A percentile compares a stretch with the other conserved stretches of the same genome.
Evolutionary conservation across 1,140 invertebrate species (phyloP).

Genomic region (Nasonia vitripennis): DNA sequence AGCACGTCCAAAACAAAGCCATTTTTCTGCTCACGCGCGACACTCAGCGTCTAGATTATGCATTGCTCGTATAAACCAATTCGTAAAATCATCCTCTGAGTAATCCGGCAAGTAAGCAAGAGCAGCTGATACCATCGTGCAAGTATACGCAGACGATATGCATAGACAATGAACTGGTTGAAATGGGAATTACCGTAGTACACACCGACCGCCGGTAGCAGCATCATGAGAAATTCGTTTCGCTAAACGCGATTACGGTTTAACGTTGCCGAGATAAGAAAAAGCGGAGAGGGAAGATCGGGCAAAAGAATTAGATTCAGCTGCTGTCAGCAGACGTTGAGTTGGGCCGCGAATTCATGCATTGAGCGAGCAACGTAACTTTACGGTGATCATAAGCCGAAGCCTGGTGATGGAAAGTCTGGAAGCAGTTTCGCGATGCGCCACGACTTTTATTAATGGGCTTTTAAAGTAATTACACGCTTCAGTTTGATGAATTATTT

Average conservation of each 20-base stretch:
- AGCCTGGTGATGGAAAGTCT: no score
- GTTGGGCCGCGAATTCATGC: no score
- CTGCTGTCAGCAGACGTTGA: not conserved
- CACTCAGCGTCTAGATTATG: constrained; percentile 12
- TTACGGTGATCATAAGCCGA: no score
- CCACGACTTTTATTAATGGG: no score
- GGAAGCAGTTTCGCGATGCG: no score
- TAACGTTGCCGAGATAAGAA: not conserved
- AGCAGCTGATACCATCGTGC: not conserved
- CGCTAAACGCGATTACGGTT: not conserved
- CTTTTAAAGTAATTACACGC: no score
- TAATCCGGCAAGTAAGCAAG: constrained; percentile 1
- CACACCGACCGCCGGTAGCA: no score
- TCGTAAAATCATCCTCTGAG: constrained; percentile 24
- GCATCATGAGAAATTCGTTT: not conserved
- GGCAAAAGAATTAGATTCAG: no score
- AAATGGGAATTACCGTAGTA: constrained; percentile 24
- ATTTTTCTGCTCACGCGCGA: no score
- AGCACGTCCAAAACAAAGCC: not conserved
- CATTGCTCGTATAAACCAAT: constrained; percentile 22
- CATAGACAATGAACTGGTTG: constrained; percentile 35
- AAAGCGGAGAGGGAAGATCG: not conserved
- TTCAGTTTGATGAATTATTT: no score
- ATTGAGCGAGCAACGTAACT: no score
- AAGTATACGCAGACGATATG: constrained; percentile 16